Evolutionary conservation across 2,888 invertebrate genomes (phyloP).

Genomic region (Drosophila rubida): DNA sequence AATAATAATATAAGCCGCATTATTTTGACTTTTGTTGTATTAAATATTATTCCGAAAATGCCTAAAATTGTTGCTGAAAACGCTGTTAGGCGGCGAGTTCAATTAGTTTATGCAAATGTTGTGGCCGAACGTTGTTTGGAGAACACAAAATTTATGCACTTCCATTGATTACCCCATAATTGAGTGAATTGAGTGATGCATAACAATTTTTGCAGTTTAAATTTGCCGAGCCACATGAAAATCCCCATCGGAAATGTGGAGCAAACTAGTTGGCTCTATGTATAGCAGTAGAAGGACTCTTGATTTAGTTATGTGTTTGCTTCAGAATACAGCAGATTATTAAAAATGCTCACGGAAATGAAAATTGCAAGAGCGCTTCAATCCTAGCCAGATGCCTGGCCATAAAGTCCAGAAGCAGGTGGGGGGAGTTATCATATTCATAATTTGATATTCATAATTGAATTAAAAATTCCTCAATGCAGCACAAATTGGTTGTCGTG

Average conservation of each 20-base stretch:
- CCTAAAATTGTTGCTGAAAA: background rate
- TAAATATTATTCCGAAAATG: background rate
- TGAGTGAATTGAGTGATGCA: background rate
- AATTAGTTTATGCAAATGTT: too few relatives aligned
- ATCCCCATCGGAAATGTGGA: background rate
- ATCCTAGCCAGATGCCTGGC: conserved; percentile 4
- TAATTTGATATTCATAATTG: conserved; percentile 36
- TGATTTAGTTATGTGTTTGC: background rate
- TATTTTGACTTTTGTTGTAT: too few relatives aligned
- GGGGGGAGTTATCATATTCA: background rate
- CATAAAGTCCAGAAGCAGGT: background rate
- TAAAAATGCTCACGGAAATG: background rate
- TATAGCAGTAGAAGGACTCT: background rate
- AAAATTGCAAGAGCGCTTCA: background rate
- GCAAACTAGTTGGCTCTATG: too few relatives aligned
- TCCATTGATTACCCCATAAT: background rate
- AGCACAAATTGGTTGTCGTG: conserved; percentile 32
- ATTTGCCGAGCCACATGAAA: background rate
- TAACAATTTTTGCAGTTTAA: background rate
- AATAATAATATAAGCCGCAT: too few relatives aligned
- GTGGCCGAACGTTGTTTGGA: too few relatives aligned
- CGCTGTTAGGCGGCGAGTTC: background rate
- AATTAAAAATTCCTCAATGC: conserved; percentile 46
- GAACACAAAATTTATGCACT: background rate
- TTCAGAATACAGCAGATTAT: background rate